phyloP scores from a whole-genome alignment of 2,797 vertebrate species.

The Tangara arthus region DNA sequence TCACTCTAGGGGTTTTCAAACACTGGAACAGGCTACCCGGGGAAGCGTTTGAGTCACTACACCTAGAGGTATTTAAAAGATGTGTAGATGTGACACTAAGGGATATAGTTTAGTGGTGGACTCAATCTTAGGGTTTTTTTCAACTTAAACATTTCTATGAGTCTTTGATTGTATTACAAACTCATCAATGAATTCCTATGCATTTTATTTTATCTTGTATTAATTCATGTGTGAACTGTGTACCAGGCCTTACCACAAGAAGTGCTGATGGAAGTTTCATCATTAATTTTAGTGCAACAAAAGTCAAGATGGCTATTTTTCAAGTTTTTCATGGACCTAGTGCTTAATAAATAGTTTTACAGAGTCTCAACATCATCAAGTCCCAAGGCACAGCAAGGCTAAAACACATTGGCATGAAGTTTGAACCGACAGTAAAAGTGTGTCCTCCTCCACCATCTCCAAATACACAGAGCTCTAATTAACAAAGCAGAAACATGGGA shows the following conservation, averaged over 20 bases:
- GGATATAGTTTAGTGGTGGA: not conserved
- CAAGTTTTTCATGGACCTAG: not conserved
- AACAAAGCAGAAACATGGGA: conserved; percentile 41
- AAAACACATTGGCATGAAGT: conserved; percentile 16
- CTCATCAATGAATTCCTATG: not conserved
- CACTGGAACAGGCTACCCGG: not conserved
- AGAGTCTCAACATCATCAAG: not conserved
- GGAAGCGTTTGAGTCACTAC: not conserved
- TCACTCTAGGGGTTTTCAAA: not conserved
- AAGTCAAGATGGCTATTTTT: not conserved
- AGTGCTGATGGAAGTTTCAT: not conserved
- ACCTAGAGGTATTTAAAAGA: not conserved
- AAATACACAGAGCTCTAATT: not conserved
- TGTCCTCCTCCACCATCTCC: not conserved
- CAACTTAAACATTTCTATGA: not conserved
- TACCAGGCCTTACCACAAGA: not conserved
- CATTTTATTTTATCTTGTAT: not conserved
- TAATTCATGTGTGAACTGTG: not conserved
- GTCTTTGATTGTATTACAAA: not conserved
- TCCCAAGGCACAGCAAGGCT: not conserved
- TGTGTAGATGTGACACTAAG: not conserved
- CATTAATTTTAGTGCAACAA: not conserved
- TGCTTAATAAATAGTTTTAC: not conserved
- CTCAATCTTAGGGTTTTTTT: not conserved
- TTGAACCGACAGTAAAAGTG: not conserved